Conservation (phyloP, 2,113 vertebrate species). For the Cavia porcellus region DNA sequence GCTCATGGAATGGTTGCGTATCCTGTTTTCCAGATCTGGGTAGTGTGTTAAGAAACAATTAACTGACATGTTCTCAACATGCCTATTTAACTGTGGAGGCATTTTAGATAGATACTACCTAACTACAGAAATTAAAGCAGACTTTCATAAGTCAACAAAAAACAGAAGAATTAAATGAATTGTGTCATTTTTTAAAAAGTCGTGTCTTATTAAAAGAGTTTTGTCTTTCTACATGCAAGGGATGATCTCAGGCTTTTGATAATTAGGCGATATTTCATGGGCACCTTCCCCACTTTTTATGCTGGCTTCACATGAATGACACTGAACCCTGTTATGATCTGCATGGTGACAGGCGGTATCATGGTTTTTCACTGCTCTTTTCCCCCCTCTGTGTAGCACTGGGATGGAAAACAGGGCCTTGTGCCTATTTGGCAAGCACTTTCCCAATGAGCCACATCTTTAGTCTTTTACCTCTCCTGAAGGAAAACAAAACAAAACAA, state of each 20-base stretch:
- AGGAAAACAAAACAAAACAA: not conserved
- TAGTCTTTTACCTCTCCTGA: not conserved
- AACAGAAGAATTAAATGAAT: not conserved
- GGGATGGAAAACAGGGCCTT: not conserved
- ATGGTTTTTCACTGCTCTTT: not conserved
- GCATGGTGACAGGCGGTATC: not conserved
- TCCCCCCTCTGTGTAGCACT: not conserved
- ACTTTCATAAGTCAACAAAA: constrained; percentile 41
- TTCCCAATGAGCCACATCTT: not conserved
- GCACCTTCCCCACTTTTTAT: constrained; percentile 19
- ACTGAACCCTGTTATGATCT: constrained; percentile 9
- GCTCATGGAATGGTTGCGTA: not conserved
- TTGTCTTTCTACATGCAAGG: constrained; percentile 9
- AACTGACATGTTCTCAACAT: constrained; percentile 1
- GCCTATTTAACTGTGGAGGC: not conserved
- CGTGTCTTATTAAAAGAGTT: constrained; percentile 26
- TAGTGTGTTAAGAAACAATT: not conserved
- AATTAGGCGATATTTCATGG: not conserved
- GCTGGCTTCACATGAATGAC: constrained; percentile 57
- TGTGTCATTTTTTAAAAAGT: not conserved
- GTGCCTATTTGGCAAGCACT: not conserved
- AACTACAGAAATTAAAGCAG: constrained; percentile 2
- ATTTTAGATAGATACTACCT: constrained; percentile 13
- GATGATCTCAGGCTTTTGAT: not conserved
- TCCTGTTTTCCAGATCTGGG: not conserved